Evolutionary conservation across 2,113 vertebrate species (phyloP).

Genomic region (Trichomycterus rosablanca): DNA sequence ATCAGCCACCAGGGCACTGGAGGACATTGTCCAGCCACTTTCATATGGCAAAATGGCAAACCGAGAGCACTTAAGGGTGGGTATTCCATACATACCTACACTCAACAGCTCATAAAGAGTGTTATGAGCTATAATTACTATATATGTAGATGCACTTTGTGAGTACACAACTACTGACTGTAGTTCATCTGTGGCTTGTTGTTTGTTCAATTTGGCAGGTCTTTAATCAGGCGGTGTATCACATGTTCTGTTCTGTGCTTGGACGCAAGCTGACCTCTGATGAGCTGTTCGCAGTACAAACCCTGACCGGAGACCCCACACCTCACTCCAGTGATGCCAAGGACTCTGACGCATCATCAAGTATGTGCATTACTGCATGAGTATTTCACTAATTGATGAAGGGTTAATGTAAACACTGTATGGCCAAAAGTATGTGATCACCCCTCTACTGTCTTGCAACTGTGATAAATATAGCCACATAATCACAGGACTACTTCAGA

Average conservation of each 20-base stretch:
- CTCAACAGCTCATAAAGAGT: no score
- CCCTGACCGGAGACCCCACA: slow-evolving; percentile 63
- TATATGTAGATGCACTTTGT: slow-evolving; percentile 32
- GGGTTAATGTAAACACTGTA: no score
- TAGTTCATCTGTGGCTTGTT: not conserved
- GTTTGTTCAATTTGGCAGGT: slow-evolving; percentile 59
- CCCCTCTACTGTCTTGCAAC: no score
- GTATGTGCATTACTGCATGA: not conserved
- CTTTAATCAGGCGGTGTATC: slow-evolving; percentile 77
- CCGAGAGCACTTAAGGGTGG: slow-evolving; percentile 46
- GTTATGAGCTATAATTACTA: no score
- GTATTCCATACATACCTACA: slow-evolving; percentile 43
- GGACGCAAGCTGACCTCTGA: slow-evolving; percentile 54
- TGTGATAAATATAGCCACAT: no score
- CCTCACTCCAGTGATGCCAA: slow-evolving; percentile 9
- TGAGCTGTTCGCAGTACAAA: slow-evolving; percentile 73
- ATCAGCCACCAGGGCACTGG: slow-evolving; percentile 60
- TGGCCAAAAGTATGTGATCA: not conserved
- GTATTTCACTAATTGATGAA: no score
- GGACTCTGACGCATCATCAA: slow-evolving; percentile 16
- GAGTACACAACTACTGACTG: not conserved
- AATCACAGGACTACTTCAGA: no score
- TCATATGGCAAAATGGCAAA: slow-evolving; percentile 37
- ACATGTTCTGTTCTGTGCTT: slow-evolving; percentile 66
- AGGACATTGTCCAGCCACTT: slow-evolving; percentile 61